phyloP scores from a whole-genome alignment of 2,888 invertebrate species.

The Agrypnus murinus region DNA sequence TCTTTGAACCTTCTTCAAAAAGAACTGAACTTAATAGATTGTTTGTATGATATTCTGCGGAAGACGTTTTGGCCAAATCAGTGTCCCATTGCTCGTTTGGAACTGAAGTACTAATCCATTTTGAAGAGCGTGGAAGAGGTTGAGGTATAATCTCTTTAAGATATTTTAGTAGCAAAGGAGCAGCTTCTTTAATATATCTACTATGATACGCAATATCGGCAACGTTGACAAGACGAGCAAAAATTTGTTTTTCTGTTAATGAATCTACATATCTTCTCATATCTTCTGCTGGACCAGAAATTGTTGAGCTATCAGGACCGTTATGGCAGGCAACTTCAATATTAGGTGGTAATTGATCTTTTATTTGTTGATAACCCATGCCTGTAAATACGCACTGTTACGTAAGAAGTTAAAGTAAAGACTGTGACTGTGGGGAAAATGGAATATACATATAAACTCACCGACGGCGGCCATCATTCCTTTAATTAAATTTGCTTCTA shows the following conservation, averaged over 20 bases:
- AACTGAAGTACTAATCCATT: conserved; percentile 81
- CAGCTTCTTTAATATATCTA: conserved; percentile 80
- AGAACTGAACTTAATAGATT: conserved; percentile 80
- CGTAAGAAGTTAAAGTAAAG: too few relatives aligned
- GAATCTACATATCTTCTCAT: conserved; percentile 76
- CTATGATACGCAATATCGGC: conserved; percentile 94
- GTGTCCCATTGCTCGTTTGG: conserved; percentile 76
- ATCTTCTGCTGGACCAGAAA: conserved; percentile 82
- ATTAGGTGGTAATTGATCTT: conserved; percentile 78
- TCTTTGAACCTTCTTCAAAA: conserved; percentile 87
- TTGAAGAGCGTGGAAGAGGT: conserved; percentile 73
- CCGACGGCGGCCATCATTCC: conserved; percentile 95
- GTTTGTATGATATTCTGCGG: too few relatives aligned
- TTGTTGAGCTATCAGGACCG: conserved; percentile 83
- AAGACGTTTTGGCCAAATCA: conserved; percentile 74
- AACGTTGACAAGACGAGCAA: conserved; percentile 88
- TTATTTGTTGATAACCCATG: conserved; percentile 73
- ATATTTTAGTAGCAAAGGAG: conserved; percentile 69
- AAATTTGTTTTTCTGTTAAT: conserved; percentile 80
- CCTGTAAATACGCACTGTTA: too few relatives aligned
- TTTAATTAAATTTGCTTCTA: conserved; percentile 80
- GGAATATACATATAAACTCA: conserved; percentile 50
- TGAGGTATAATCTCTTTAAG: conserved; percentile 70
- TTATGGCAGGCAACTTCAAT: conserved; percentile 89
- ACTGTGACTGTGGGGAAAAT: too few relatives aligned